These are phyloP conservation scores for Nemotelus nigrinus DNA, from an alignment of 2,888 invertebrate species.

Conservation along the genomic window DNA sequence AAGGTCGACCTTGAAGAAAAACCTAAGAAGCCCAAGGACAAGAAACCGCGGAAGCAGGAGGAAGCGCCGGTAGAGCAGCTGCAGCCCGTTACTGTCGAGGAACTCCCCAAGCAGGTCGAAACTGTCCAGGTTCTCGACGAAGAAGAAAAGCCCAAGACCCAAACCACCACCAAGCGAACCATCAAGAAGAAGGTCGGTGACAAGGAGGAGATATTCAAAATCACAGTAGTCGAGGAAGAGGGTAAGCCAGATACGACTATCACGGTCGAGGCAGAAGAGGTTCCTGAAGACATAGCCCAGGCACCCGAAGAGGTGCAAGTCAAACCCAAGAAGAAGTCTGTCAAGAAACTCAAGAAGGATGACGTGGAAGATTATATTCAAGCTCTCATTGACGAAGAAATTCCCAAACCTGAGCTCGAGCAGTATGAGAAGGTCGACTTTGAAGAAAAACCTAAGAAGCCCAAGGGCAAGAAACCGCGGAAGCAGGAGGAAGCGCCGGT, in stretches of 20 bases:
- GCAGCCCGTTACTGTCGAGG: conserved; percentile 55
- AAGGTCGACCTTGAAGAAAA: conserved; percentile 44
- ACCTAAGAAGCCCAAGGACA: conserved; percentile 55
- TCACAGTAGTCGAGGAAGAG: conserved; percentile 49
- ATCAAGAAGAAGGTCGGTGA: conserved; percentile 63
- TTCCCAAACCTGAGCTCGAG: conserved; percentile 63
- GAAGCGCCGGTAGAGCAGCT: conserved; percentile 54
- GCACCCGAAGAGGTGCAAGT: neutral
- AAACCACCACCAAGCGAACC: conserved; percentile 63
- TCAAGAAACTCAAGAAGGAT: conserved; percentile 59
- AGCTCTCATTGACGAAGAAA: conserved; percentile 63
- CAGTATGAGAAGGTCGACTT: conserved; percentile 60
- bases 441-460: conserved; percentile 41
- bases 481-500: conserved; percentile 20
- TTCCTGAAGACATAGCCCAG: conserved; percentile 4
- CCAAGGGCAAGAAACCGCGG: conserved; percentile 21
- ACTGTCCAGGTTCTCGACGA: conserved; percentile 63
- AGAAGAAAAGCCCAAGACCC: conserved; percentile 61
- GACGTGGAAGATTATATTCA: conserved; percentile 63
- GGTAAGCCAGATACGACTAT: conserved; percentile 18
- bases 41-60: conserved; percentile 55
- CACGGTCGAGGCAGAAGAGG: conserved; percentile 16
- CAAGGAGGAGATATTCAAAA: conserved; percentile 61
- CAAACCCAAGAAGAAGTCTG: conserved; percentile 55
- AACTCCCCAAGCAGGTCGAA: conserved; percentile 63